Percentiles rank a stretch among this genome's conserved stretches.
These are phyloP conservation scores for Nesoenas mayeri DNA, from an alignment of 2,113 vertebrate species.

Conservation along the genomic window DNA sequence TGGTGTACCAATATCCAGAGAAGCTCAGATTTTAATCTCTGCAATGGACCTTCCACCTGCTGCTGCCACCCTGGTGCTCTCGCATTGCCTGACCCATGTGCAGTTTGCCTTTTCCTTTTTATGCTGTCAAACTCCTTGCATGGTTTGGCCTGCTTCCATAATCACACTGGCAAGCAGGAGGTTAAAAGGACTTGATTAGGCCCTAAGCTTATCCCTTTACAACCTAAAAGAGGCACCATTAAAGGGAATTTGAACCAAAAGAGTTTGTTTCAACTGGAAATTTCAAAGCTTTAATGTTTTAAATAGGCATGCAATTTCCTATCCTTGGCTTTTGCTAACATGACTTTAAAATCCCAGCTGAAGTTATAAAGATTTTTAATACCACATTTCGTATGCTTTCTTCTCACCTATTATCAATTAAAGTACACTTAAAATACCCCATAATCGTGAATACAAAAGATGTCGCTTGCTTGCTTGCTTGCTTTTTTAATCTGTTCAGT, in stretches of 20 bases:
- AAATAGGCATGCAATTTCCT: not conserved
- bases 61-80: not conserved
- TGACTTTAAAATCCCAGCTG: not conserved
- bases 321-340: not conserved
- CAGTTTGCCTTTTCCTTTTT: not conserved
- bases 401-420: not conserved
- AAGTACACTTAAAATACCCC: not conserved
- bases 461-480: not conserved
- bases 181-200: not conserved
- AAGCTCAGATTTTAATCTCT: not conserved
- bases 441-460: not conserved
- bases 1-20: not conserved
- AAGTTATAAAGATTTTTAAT: not conserved
- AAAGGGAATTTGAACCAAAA: not conserved
- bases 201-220: not conserved
- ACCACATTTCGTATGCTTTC: not conserved
- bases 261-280: not conserved
- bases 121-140: not conserved
- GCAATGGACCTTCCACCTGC: not conserved
- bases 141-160: not conserved
- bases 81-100: not conserved
- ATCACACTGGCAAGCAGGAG: not conserved
- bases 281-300: constrained; percentile 22
- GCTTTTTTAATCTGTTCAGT: not conserved
- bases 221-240: not conserved